phyloP scores from a whole-genome alignment of 2,113 vertebrate species.

The Aegotheles bennettii region DNA sequence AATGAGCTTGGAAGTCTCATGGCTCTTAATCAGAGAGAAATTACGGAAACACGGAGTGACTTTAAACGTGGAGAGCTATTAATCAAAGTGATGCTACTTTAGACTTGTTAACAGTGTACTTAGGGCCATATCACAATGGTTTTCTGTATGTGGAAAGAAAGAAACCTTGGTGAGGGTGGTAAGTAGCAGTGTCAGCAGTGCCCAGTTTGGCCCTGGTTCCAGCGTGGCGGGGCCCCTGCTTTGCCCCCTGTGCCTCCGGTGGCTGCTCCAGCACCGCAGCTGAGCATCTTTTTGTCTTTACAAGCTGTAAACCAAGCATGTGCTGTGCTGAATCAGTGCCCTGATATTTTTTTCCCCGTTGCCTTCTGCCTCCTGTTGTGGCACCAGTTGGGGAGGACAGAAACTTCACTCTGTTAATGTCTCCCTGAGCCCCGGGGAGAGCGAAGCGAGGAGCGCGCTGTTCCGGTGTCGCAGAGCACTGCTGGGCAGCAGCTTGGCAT shows the following conservation, averaged over 20 bases:
- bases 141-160: background rate
- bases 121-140: background rate
- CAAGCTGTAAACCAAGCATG: background rate
- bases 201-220: too few species aligned
- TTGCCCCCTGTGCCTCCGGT: background rate
- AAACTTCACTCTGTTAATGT: background rate
- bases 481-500: background rate
- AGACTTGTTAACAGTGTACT: background rate
- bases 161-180: background rate
- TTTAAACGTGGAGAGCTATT: slow-evolving; percentile 18
- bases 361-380: background rate
- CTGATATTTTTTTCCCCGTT: background rate
- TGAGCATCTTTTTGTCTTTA: background rate
- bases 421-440: background rate
- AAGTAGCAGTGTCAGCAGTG: background rate
- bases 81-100: slow-evolving; percentile 24
- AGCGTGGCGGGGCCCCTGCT: background rate
- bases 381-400: background rate
- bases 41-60: background rate
- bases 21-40: slow-evolving; percentile 51
- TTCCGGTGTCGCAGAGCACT: background rate
- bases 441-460: rapidly evolving
- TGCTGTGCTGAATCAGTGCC: background rate
- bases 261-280: background rate
- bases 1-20: slow-evolving; percentile 1